A percentile compares a stretch with the other conserved stretches of the same genome.
phyloP scores from a whole-genome alignment of 2,113 vertebrate species.

The Barbus barbus region DNA sequence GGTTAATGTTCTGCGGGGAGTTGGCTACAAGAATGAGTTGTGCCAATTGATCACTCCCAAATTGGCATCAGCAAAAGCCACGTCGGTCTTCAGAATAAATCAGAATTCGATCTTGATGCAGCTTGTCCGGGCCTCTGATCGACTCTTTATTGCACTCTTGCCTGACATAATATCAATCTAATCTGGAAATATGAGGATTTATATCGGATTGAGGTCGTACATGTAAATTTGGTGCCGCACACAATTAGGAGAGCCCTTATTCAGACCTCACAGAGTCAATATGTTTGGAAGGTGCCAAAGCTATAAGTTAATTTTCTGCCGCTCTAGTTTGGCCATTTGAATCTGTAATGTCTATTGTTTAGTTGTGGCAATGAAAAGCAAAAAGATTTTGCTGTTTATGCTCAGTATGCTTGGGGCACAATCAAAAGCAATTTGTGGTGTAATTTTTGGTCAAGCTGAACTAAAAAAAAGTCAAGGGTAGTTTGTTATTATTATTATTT shows the following conservation, averaged over 20 bases:
- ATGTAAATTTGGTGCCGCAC: slow-evolving; percentile 51
- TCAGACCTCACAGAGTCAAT: slow-evolving; percentile 45
- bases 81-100: slow-evolving; percentile 57
- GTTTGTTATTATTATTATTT: slow-evolving; percentile 21
- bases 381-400: neutral
- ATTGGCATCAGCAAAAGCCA: slow-evolving; percentile 59
- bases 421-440: slow-evolving; percentile 31
- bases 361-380: slow-evolving; percentile 29
- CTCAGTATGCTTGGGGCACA: slow-evolving; percentile 29
- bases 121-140: slow-evolving; percentile 56
- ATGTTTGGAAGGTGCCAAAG: slow-evolving; percentile 43
- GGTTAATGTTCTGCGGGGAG: slow-evolving; percentile 27
- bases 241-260: slow-evolving; percentile 45
- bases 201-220: slow-evolving; percentile 48
- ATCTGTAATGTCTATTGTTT: slow-evolving; percentile 27
- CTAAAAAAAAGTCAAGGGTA: neutral
- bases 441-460: slow-evolving; percentile 10
- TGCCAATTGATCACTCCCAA: slow-evolving; percentile 63
- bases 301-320: slow-evolving; percentile 39
- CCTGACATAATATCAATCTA: slow-evolving; percentile 61
- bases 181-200: slow-evolving; percentile 55
- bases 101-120: slow-evolving; percentile 55
- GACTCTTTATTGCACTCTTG: slow-evolving; percentile 50
- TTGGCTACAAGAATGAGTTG: slow-evolving; percentile 46
- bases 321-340: slow-evolving; percentile 8